These are phyloP conservation scores for Distichodus sexfasciatus DNA, from an alignment of 2,797 vertebrate species.

Conservation along the genomic window DNA sequence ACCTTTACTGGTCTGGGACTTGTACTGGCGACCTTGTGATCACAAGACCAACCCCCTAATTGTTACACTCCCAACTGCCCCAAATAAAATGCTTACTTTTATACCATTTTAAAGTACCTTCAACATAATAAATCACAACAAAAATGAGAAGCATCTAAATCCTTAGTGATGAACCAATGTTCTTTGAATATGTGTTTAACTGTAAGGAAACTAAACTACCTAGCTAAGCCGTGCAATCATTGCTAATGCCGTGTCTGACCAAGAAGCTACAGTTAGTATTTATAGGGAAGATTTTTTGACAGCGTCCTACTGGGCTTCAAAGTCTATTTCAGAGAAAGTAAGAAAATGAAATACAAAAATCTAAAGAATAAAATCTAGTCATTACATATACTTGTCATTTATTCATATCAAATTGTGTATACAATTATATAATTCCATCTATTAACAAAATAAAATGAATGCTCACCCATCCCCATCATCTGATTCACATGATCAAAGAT, in stretches of 20 bases:
- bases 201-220: too few relatives aligned
- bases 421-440: conserved; percentile 74
- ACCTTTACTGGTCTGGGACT: too few relatives aligned
- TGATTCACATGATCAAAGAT: conserved; percentile 53
- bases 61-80: too few relatives aligned
- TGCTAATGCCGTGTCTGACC: neutral
- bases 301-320: neutral
- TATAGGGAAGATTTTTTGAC: neutral
- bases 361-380: conserved; percentile 38
- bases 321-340: conserved; percentile 8
- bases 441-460: conserved; percentile 70
- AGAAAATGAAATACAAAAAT: conserved; percentile 18
- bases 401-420: conserved; percentile 66
- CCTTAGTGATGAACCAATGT: too few relatives aligned
- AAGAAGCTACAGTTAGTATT: neutral
- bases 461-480: conserved; percentile 50
- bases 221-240: too few relatives aligned
- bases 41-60: too few relatives aligned
- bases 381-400: conserved; percentile 40
- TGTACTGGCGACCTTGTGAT: too few relatives aligned
- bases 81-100: too few relatives aligned
- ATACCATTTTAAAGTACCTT: too few relatives aligned
- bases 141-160: too few relatives aligned
- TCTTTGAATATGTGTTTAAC: too few relatives aligned
- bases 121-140: too few relatives aligned